These are phyloP conservation scores for Dasypolia templi DNA, from an alignment of 2,888 invertebrate species.

Conservation along the genomic window DNA sequence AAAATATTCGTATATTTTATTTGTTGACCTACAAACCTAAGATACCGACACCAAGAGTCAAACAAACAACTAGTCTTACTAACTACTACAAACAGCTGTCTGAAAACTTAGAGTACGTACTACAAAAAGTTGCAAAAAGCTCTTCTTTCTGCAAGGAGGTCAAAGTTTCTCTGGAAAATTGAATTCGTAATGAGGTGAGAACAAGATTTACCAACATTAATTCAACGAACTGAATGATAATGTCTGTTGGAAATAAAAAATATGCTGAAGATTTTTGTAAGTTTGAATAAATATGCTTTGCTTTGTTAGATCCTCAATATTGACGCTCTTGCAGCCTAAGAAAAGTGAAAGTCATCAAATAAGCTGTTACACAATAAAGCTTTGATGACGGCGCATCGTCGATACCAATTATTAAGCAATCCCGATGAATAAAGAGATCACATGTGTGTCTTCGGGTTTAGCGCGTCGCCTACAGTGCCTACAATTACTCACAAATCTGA, in stretches of 20 bases:
- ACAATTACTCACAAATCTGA: not conserved
- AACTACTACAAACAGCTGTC: constrained; percentile 45
- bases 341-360: not conserved
- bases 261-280: constrained; percentile 7
- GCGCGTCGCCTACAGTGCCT: not conserved
- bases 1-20: constrained; percentile 24
- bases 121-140: constrained; percentile 47
- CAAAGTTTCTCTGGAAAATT: constrained; percentile 53
- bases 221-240: constrained; percentile 37
- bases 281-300: constrained; percentile 6
- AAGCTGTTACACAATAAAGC: not conserved
- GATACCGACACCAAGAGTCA: constrained; percentile 13
- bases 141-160: constrained; percentile 23
- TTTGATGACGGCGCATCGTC: not conserved
- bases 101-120: constrained; percentile 35
- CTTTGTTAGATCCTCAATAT: constrained; percentile 7
- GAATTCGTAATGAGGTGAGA: constrained; percentile 50
- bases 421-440: too few relatives aligned
- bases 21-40: constrained; percentile 21
- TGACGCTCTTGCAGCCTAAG: not conserved
- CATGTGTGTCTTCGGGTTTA: not conserved
- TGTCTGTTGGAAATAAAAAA: constrained; percentile 11
- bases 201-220: constrained; percentile 48
- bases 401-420: not conserved
- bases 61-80: constrained; percentile 34